A percentile compares a stretch with the other conserved stretches of the same genome.
Evolutionary conservation across 1,140 invertebrate genomes (phyloP).

Genomic region (Drosophila insularis): DNA sequence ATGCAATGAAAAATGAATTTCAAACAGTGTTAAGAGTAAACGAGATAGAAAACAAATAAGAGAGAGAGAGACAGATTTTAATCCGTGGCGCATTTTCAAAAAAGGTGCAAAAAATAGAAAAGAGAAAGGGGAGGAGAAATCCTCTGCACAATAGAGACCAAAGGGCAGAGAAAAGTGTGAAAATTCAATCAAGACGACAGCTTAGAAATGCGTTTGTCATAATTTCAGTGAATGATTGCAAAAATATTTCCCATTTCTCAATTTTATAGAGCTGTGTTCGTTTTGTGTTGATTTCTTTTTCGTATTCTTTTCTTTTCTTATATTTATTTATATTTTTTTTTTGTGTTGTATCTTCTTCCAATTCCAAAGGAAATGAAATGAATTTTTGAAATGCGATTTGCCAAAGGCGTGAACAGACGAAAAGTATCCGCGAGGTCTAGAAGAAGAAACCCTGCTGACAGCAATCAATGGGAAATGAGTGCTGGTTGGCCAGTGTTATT

Average conservation of each 20-base stretch:
- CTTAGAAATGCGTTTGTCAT: conserved; percentile 80
- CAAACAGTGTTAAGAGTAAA: conserved; percentile 46
- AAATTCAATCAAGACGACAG: conserved; percentile 76
- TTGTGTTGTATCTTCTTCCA: conserved; percentile 8
- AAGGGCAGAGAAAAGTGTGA: conserved; percentile 28
- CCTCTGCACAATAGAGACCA: conserved; percentile 44
- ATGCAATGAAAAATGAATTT: conserved; percentile 55
- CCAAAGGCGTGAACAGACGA: conserved; percentile 30
- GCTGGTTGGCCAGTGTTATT: conserved; percentile 60
- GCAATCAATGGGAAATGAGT: conserved; percentile 40
- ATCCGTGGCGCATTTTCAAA: conserved; percentile 49
- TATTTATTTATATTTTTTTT: conserved; percentile 6
- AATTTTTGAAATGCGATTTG: conserved; percentile 71
- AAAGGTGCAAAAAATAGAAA: conserved; percentile 42
- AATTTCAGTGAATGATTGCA: conserved; percentile 76
- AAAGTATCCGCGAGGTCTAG: neutral
- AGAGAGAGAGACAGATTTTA: conserved; percentile 33
- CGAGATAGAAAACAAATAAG: conserved; percentile 7
- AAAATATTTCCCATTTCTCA: conserved; percentile 70
- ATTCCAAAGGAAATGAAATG: conserved; percentile 62
- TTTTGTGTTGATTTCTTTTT: conserved; percentile 33
- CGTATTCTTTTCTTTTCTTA: conserved; percentile 21
- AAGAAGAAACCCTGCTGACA: conserved; percentile 46
- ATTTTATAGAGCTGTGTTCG: conserved; percentile 38
- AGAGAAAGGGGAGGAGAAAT: conserved; percentile 18